Evolutionary conservation across 2,113 vertebrate species (phyloP).

Genomic region (Salvator merianae): DNA sequence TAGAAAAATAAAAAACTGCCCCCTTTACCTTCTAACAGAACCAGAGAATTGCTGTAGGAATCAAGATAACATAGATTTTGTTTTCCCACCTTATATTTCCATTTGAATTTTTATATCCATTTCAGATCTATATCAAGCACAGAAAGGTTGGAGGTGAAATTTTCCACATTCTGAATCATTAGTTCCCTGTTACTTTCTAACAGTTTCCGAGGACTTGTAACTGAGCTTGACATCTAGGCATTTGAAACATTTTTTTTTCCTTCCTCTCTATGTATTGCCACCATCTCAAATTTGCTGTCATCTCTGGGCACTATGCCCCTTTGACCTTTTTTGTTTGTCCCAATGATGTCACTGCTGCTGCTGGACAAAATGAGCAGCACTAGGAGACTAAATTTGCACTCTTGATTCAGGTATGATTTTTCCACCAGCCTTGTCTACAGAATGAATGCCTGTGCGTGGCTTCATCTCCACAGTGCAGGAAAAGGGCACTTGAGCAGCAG

Average conservation of each 20-base stretch:
- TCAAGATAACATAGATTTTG: conserved; percentile 50
- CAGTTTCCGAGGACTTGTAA: neutral
- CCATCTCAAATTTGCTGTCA: neutral
- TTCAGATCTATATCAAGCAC: conserved; percentile 14
- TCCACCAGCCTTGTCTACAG: no score
- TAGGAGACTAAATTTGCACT: neutral
- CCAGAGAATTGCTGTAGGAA: conserved; percentile 60
- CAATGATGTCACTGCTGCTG: neutral
- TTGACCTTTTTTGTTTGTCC: neutral
- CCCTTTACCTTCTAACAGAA: conserved; percentile 69
- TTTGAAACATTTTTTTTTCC: neutral
- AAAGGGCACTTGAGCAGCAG: no score
- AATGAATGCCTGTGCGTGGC: neutral
- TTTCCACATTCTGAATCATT: neutral
- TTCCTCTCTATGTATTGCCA: neutral
- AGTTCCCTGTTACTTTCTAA: neutral
- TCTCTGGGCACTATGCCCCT: neutral
- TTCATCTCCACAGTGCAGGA: no score
- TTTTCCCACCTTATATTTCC: conserved; percentile 15
- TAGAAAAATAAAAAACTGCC: conserved; percentile 73
- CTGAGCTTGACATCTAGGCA: neutral
- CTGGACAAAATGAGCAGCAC: no score
- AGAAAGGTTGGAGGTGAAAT: neutral
- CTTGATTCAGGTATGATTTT: neutral
- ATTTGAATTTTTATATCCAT: conserved; percentile 11